phyloP scores from a whole-genome alignment of 2,113 vertebrate genomes.

The Laticauda laticaudata region DNA sequence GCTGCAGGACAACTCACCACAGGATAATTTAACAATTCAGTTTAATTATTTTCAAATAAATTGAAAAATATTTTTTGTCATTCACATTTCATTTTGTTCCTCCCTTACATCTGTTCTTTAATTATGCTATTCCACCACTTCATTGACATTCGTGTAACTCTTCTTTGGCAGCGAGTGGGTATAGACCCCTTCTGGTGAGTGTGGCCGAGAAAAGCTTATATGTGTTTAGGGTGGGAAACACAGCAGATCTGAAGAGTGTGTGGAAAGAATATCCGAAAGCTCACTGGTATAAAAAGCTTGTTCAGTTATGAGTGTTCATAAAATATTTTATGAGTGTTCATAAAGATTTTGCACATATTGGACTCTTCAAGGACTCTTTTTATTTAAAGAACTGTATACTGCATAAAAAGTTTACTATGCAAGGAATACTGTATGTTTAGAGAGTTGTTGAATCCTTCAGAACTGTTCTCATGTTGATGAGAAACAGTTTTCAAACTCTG shows the following conservation, averaged over 20 bases:
- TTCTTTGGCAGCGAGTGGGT: too few species aligned
- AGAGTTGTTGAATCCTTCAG: not conserved
- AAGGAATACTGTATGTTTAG: not conserved
- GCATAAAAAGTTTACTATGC: not conserved
- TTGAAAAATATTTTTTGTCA: too few species aligned
- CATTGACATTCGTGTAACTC: too few species aligned
- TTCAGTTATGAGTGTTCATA: not conserved
- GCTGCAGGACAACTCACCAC: too few species aligned
- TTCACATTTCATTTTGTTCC: too few species aligned
- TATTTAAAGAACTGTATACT: not conserved
- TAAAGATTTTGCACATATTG: not conserved
- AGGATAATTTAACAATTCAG: too few species aligned
- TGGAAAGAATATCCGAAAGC: not conserved
- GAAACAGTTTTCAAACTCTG: not conserved
- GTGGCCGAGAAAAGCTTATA: not conserved
- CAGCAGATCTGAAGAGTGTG: not conserved
- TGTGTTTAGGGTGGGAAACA: not conserved
- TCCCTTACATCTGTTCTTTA: too few species aligned
- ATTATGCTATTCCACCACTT: too few species aligned
- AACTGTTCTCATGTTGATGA: not conserved
- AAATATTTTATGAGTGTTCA: not conserved
- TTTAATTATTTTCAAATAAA: too few species aligned
- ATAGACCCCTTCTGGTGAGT: not conserved
- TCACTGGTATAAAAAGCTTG: not conserved
- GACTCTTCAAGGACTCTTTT: not conserved